phyloP scores from a whole-genome alignment of 2,113 vertebrate genomes.

The cat (Felis catus) region F.catus_Fca126_mat1.0 CM031419.1:152810001-152810500 shows the following conservation, averaged over 20 bases:
- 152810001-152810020: slow-evolving; percentile 61
- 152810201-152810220: neutral
- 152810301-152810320: neutral
- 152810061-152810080: neutral
- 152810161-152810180: neutral
- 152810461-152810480: slow-evolving; percentile 2
- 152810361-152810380: neutral
- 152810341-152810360: neutral
- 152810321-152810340: neutral
- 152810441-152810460: neutral
- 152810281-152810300: too few species aligned
- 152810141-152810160: neutral
- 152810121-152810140: neutral
- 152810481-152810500: slow-evolving; percentile 23
- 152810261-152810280: neutral
- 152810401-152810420: neutral
- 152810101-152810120: neutral
- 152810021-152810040: slow-evolving; percentile 59
- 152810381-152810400: neutral
- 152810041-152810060: slow-evolving; percentile 30
- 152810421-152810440: neutral
- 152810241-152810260: neutral
- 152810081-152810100: slow-evolving; percentile 51
- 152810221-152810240: neutral
- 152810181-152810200: neutral